Conservation (phyloP, 64 coral and sea anemone species). For the Cladopsammia gracilis region DNA sequence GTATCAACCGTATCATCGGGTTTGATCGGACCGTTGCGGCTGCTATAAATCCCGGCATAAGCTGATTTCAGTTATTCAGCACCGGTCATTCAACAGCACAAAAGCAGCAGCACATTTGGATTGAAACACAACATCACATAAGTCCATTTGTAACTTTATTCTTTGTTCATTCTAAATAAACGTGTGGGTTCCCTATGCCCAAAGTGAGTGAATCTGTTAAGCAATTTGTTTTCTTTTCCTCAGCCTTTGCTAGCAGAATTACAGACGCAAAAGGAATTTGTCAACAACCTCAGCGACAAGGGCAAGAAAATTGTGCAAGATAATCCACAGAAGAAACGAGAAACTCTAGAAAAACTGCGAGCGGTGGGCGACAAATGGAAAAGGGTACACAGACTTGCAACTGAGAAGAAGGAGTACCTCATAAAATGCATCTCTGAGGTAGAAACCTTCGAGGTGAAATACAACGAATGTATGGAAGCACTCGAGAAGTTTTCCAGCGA, state of each 20-base stretch:
- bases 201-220: background rate
- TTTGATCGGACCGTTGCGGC: no score
- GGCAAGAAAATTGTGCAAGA: conserved; percentile 72
- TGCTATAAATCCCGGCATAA: no score
- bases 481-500: conserved; percentile 38
- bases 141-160: no score
- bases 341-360: conserved; percentile 72
- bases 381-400: conserved; percentile 61
- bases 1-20: no score
- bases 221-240: background rate
- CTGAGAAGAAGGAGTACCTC: conserved; percentile 70
- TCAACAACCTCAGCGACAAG: conserved; percentile 83
- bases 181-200: no score
- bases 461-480: conserved; percentile 67
- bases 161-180: no score
- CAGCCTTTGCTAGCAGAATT: conserved; percentile 83
- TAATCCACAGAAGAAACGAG: conserved; percentile 69
- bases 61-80: no score
- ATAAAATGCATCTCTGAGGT: conserved; percentile 61
- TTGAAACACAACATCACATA: no score
- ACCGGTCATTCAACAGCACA: no score
- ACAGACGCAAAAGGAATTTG: conserved; percentile 80
- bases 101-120: no score
- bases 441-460: conserved; percentile 74
- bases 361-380: conserved; percentile 76